Percentiles rank a stretch among this genome's conserved stretches.
Evolutionary conservation across 2,113 vertebrate genomes (phyloP).

Genomic region (Acinonyx jubatus): DNA sequence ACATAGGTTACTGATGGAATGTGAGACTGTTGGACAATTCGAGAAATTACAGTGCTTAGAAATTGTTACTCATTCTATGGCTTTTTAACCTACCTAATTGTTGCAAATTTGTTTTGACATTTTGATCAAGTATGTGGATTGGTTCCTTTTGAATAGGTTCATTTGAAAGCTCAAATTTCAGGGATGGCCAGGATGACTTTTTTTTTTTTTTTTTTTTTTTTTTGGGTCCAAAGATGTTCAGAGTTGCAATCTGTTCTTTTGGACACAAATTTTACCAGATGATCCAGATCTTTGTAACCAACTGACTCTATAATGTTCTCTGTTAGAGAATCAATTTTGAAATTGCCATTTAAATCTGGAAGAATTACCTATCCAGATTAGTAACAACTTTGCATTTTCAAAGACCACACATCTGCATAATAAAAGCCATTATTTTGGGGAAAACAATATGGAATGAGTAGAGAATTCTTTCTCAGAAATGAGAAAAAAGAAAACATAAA

Average conservation of each 20-base stretch:
- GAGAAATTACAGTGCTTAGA: background rate
- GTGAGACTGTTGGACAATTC: background rate
- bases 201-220: background rate
- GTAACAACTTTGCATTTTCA: conserved; percentile 28
- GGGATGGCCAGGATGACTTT: background rate
- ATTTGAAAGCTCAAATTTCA: conserved; percentile 31
- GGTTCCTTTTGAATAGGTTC: conserved; percentile 16
- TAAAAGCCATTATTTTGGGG: background rate
- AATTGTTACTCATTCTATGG: background rate
- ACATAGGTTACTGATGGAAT: background rate
- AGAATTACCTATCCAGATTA: background rate
- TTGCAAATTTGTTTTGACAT: conserved; percentile 28
- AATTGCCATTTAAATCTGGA: background rate
- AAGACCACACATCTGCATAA: background rate
- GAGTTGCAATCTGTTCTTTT: conserved; percentile 42
- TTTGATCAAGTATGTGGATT: conserved; percentile 39
- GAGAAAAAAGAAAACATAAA: conserved; percentile 32
- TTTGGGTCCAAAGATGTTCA: background rate
- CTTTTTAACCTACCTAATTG: background rate
- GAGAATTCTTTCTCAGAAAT: background rate
- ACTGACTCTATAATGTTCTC: conserved; percentile 15
- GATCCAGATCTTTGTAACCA: background rate
- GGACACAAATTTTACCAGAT: background rate
- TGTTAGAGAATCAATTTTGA: conserved; percentile 20
- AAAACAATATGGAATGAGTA: background rate